A percentile compares a stretch with the other conserved stretches of the same genome.
phyloP scores from a whole-genome alignment of 2,113 vertebrate species.

The Sylvietta virens region DNA sequence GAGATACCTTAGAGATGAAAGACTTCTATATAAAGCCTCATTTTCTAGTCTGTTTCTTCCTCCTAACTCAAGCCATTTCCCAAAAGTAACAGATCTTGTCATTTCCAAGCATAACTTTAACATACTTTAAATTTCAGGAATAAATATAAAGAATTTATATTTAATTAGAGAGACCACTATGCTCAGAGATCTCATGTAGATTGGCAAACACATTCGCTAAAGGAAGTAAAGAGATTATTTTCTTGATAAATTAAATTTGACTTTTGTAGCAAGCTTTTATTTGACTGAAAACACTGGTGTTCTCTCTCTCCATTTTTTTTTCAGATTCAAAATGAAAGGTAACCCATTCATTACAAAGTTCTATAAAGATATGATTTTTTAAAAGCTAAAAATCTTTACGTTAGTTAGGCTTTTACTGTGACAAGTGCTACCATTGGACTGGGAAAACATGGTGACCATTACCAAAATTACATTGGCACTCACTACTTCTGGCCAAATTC shows the following conservation, averaged over 20 bases:
- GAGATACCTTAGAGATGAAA: background rate
- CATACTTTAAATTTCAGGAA: background rate
- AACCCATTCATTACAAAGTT: background rate
- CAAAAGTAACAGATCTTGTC: background rate
- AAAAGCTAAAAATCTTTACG: constrained; percentile 7
- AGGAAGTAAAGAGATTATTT: background rate
- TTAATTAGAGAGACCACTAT: background rate
- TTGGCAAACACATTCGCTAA: background rate
- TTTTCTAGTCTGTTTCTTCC: background rate
- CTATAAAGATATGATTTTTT: background rate
- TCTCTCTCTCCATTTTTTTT: background rate
- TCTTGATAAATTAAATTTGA: background rate
- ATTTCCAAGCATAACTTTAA: background rate
- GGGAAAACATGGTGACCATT: background rate
- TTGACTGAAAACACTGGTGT: background rate
- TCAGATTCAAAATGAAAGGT: background rate
- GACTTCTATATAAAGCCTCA: background rate
- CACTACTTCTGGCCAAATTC: background rate
- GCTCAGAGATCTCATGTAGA: background rate
- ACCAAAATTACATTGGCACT: constrained; percentile 16
- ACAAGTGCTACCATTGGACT: background rate
- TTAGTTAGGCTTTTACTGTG: background rate
- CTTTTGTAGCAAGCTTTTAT: background rate
- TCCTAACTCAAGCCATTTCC: background rate
- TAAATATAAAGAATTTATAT: background rate